Evolutionary conservation across 2,888 invertebrate species (phyloP).

Genomic region (Cephus rjabovi): DNA sequence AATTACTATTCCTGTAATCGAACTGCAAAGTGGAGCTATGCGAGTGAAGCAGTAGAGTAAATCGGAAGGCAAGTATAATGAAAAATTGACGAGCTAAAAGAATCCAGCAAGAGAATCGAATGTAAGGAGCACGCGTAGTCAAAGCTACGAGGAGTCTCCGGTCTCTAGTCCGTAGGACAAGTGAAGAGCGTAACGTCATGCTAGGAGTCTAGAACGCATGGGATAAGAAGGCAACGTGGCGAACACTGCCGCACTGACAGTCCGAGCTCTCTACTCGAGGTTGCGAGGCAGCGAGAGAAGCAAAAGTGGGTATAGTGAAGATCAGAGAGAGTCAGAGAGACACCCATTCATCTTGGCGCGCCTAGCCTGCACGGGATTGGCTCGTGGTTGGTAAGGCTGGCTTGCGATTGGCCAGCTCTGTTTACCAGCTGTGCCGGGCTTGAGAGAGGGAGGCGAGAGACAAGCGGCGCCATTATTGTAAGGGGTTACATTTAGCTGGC

Average conservation of each 20-base stretch:
- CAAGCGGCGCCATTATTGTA: slow-evolving; percentile 69
- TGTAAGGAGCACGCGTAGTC: background rate
- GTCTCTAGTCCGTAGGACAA: background rate
- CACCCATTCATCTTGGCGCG: slow-evolving; percentile 67
- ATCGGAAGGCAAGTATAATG: background rate
- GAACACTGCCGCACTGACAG: slow-evolving; percentile 41
- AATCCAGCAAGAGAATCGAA: background rate
- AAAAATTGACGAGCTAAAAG: background rate
- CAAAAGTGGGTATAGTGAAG: slow-evolving; percentile 67
- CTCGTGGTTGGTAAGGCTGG: slow-evolving; percentile 56
- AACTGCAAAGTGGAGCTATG: background rate
- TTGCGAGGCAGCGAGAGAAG: slow-evolving; percentile 40
- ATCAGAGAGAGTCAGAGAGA: slow-evolving; percentile 32
- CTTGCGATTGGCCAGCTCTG: slow-evolving; percentile 61
- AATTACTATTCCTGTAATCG: background rate
- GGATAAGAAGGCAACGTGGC: slow-evolving; percentile 44
- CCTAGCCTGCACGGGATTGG: slow-evolving; percentile 61
- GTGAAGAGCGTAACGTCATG: background rate
- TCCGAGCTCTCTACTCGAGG: slow-evolving; percentile 7
- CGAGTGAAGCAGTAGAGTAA: background rate
- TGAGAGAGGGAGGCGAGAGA: slow-evolving; percentile 68
- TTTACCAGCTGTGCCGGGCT: slow-evolving; percentile 63
- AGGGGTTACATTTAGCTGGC: slow-evolving; percentile 68
- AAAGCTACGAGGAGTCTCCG: background rate
- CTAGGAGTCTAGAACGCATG: slow-evolving; percentile 24